phyloP scores from a whole-genome alignment of 2,113 vertebrate species.

The Pelobates fuscus region DNA sequence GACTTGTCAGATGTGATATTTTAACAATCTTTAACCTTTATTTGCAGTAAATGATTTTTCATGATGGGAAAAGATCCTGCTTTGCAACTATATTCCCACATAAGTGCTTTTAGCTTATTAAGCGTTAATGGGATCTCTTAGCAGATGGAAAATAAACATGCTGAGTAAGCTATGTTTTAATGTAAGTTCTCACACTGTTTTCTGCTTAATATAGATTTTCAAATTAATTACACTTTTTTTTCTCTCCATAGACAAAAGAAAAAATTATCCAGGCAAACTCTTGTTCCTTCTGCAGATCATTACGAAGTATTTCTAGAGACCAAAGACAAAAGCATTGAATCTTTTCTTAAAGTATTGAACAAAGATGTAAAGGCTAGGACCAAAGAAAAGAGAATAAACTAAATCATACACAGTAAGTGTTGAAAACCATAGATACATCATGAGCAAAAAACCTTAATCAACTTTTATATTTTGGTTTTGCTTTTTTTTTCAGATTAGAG shows the following conservation, averaged over 20 bases:
- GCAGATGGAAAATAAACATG: constrained; percentile 23
- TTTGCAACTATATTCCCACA: background rate
- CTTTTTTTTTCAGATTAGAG: too few relatives aligned
- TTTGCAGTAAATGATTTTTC: background rate
- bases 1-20: too few relatives aligned
- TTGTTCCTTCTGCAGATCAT: background rate
- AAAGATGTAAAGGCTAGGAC: too few relatives aligned
- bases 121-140: constrained; percentile 17
- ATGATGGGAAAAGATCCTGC: background rate
- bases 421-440: too few relatives aligned
- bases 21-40: too few relatives aligned
- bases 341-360: too few relatives aligned
- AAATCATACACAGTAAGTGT: too few relatives aligned
- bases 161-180: constrained; percentile 9
- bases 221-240: constrained; percentile 14
- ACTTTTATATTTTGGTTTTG: too few relatives aligned
- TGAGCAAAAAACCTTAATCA: too few relatives aligned
- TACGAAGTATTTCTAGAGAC: background rate
- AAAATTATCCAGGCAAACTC: background rate
- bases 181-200: constrained; percentile 1
- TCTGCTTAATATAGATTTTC: constrained; percentile 14
- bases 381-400: too few relatives aligned
- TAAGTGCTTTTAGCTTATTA: constrained; percentile 21
- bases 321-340: background rate
- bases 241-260: background rate